phyloP scores from a whole-genome alignment of 2,113 vertebrate genomes.

The Nothobranchius kuhntae region DNA sequence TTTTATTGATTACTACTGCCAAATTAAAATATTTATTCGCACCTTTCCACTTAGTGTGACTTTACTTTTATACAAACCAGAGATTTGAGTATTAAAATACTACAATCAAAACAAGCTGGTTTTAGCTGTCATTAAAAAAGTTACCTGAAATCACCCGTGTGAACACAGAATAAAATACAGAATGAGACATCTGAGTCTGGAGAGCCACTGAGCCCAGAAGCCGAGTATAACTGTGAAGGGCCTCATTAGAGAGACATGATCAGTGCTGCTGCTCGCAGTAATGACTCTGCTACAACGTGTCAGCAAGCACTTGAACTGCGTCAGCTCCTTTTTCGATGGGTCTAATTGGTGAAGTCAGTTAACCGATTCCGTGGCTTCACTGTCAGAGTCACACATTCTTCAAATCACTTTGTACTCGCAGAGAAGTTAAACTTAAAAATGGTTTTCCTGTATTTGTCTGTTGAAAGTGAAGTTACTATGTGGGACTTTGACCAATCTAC shows the following conservation, averaged over 20 bases:
- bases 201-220: constrained; percentile 7
- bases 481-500: too few species aligned
- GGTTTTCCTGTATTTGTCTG: too few species aligned
- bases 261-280: constrained; percentile 1
- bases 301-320: constrained; percentile 6
- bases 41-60: too few species aligned
- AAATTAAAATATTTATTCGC: not conserved
- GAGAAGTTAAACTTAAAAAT: constrained; percentile 1
- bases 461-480: too few species aligned
- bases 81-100: too few species aligned
- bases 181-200: not conserved
- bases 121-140: not conserved
- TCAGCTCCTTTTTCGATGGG: constrained; percentile 3
- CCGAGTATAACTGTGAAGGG: not conserved
- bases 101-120: too few species aligned
- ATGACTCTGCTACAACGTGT: constrained; percentile 4
- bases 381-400: constrained; percentile 17
- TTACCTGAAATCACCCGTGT: not conserved
- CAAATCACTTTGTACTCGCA: not conserved
- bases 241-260: constrained; percentile 16
- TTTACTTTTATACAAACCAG: too few species aligned
- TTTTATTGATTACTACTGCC: not conserved
- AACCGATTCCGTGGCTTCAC: not conserved
- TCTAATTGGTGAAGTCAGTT: constrained; percentile 13
- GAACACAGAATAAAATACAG: not conserved